Base-by-base conservation (phyloP, 2,888 invertebrate species). In the Monochamus alternatus region DNA sequence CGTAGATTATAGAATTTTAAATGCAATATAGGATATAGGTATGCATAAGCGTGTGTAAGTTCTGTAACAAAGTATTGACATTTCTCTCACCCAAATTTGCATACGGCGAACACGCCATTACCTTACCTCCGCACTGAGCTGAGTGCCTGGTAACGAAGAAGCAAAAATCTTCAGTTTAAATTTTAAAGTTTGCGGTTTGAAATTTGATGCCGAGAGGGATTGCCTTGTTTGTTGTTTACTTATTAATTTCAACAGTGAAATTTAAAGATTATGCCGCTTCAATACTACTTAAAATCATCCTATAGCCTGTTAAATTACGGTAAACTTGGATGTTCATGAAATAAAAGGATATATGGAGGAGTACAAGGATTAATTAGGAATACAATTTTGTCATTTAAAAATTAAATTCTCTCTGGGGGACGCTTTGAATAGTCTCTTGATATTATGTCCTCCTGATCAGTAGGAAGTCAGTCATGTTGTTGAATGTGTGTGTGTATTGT, bases 101-200 rank as follows among this genome's bases (percentile, higher is more conserved):
- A 47, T 31, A 51, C 31, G 9, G 12, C 30, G 22, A 52, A 30
- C 12, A 52, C 8, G 3, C 14, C 10, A 51, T 32, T 32, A 30
- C 8, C n/a, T 22, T 47, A 71, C 71, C 71, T 52, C 51, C 31
- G 14, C 7, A 47, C 30, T 3, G 1, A 59, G 62, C 63, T 75
- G 75, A 5, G 38, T 14, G 62, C 75, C 75, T 73, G 64, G 51
- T 75, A 44, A 1, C 10, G 30, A 59, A 44, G 65, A 75, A 68
- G 73, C 75, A 66, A 73, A 75, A 68, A 75, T 73, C 60, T 67
- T 73, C 73, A 73, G 72, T 75, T 75, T 75, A 75, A 75, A 75
- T 75, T 75, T 75, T 75, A 75, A 75, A 75, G 62, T 73, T 63
- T 63, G 47, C 63, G 47, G 22, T 71, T n/a, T 60, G 60, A 71